Evolutionary conservation across 92 coral and sea anemone genomes (phyloP).

Genomic region (Phymanthus crucifer): DNA sequence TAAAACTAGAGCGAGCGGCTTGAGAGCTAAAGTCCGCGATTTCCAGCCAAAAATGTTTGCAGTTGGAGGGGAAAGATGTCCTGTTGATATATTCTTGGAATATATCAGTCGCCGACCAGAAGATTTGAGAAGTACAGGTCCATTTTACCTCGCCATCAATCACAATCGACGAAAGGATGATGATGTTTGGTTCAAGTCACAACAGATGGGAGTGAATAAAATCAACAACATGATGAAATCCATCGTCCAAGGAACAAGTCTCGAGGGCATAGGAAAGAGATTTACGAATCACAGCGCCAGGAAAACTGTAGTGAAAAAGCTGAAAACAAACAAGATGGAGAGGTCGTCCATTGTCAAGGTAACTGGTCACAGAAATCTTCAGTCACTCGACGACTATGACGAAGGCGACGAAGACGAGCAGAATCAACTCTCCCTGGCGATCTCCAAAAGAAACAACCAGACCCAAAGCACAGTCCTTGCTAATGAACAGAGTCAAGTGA

Average conservation of each 20-base stretch:
- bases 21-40: conserved; percentile 27
- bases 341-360: conserved; percentile 33
- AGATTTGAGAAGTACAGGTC: conserved; percentile 19
- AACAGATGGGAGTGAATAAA: conserved; percentile 46
- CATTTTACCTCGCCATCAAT: conserved; percentile 42
- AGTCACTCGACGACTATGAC: conserved; percentile 51
- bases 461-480: not conserved
- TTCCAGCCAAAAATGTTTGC: conserved; percentile 54
- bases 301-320: conserved; percentile 40
- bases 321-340: conserved; percentile 33
- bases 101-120: conserved; percentile 30
- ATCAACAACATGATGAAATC: conserved; percentile 38
- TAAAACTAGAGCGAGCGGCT: conserved; percentile 41
- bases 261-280: conserved; percentile 25
- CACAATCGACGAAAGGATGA: conserved; percentile 17
- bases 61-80: conserved; percentile 45
- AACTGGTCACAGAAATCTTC: conserved; percentile 41
- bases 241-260: conserved; percentile 27
- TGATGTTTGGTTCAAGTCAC: conserved; percentile 37
- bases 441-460: not conserved
- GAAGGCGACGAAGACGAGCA: conserved; percentile 51
- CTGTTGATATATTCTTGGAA: conserved; percentile 37
- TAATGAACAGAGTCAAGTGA: not conserved
- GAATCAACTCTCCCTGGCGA: conserved; percentile 19
- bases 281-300: conserved; percentile 50